Evolutionary conservation across 2,113 vertebrate genomes (phyloP).

Genomic region (Brachyhypopomus gauderio): DNA sequence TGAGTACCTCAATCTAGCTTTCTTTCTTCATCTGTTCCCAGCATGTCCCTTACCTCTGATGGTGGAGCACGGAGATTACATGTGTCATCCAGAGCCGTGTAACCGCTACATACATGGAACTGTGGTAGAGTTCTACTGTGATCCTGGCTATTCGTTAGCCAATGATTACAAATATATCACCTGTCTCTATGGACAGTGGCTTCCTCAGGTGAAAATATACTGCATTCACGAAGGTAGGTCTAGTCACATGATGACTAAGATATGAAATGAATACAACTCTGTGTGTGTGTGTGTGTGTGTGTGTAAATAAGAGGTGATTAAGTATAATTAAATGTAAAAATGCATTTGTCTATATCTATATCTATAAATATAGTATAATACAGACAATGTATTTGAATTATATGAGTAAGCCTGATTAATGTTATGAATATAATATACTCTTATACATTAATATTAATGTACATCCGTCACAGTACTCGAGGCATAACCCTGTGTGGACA

Average conservation of each 20-base stretch:
- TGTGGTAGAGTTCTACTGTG: constrained; percentile 86
- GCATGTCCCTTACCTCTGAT: constrained; percentile 84
- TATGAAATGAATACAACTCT: neutral
- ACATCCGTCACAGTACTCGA: neutral
- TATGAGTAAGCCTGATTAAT: too few relatives aligned
- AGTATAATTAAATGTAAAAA: neutral
- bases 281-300: neutral
- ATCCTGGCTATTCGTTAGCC: constrained; percentile 83
- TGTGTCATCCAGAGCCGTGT: constrained; percentile 86
- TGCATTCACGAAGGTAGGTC: constrained; percentile 80
- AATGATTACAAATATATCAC: constrained; percentile 90
- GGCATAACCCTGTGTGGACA: neutral
- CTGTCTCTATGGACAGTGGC: constrained; percentile 87
- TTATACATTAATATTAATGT: too few relatives aligned
- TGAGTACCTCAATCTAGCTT: neutral
- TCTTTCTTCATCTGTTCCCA: constrained; percentile 52
- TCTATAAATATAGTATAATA: neutral
- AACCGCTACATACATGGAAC: constrained; percentile 84
- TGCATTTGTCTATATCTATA: neutral
- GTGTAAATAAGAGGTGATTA: neutral
- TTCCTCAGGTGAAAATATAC: constrained; percentile 82
- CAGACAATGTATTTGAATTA: neutral
- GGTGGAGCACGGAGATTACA: constrained; percentile 84
- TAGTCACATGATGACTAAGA: neutral
- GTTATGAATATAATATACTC: neutral